These are phyloP conservation scores for Scophthalmus maximus DNA, from an alignment of 2,113 vertebrate genomes.

Conservation along the genomic window DNA sequence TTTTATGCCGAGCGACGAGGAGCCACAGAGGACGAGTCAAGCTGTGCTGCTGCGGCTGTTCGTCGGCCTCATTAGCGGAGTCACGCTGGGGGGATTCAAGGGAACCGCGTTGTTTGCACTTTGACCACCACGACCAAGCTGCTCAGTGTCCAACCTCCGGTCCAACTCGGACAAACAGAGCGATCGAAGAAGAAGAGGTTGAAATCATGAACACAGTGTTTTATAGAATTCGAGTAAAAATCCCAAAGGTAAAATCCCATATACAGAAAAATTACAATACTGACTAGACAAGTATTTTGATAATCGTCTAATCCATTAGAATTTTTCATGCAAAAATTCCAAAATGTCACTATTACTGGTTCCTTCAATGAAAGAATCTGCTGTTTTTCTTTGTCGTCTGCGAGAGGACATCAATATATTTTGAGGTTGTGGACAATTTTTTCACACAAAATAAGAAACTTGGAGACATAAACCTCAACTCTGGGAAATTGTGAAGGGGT, in stretches of 20 bases:
- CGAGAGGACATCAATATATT: background rate
- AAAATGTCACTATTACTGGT: no score
- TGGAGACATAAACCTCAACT: background rate
- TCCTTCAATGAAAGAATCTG: no score
- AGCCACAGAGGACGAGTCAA: constrained; percentile 23
- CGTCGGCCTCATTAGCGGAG: constrained; percentile 47
- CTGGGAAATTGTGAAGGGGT: no score
- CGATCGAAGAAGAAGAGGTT: background rate
- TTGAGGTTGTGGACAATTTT: background rate
- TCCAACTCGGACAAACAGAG: background rate
- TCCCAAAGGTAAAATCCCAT: no score
- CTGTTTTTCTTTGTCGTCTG: background rate
- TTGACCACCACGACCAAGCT: constrained; percentile 5
- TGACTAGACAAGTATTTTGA: no score
- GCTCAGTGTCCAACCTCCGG: constrained; percentile 13
- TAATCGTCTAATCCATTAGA: no score
- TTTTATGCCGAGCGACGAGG: constrained; percentile 12
- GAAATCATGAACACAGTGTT: no score
- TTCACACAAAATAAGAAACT: background rate
- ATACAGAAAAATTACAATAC: background rate
- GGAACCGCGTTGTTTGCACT: constrained; percentile 26
- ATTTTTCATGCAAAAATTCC: no score
- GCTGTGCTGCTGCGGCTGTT: constrained; percentile 41
- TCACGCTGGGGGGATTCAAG: constrained; percentile 44
- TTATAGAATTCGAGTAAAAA: no score